These are phyloP conservation scores for Drosophila testacea DNA, from an alignment of 2,888 invertebrate species.

Conservation along the genomic window DNA sequence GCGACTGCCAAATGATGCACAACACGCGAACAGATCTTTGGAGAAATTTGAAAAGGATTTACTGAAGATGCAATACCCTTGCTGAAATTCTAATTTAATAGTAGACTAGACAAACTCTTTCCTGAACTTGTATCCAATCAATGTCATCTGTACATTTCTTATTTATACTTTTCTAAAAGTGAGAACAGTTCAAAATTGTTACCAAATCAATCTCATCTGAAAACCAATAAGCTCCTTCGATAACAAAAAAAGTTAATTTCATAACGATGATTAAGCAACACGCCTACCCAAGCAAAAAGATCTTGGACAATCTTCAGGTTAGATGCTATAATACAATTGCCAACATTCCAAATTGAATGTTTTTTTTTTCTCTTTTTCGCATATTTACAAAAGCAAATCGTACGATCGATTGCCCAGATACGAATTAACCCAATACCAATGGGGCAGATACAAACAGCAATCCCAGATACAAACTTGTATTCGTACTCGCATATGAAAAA, in stretches of 20 bases:
- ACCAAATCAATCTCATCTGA: background rate
- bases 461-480: conserved; percentile 27
- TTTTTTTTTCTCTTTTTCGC: conserved; percentile 3
- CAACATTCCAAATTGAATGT: conserved; percentile 61
- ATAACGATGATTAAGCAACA: conserved; percentile 75
- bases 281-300: conserved; percentile 62
- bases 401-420: conserved; percentile 71
- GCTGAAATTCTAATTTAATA: background rate
- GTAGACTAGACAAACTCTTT: background rate
- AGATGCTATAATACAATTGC: conserved; percentile 38
- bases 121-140: background rate
- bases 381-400: conserved; percentile 36
- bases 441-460: conserved; percentile 41
- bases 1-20: conserved; percentile 59
- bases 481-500: conserved; percentile 58
- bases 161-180: background rate
- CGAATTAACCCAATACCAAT: conserved; percentile 62
- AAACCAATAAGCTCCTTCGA: conserved; percentile 13
- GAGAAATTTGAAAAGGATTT: background rate
- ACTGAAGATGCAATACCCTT: conserved; percentile 7
- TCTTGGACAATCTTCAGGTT: conserved; percentile 29
- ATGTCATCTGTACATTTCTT: background rate
- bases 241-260: conserved; percentile 75
- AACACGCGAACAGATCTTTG: conserved; percentile 57
- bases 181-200: too few species aligned